phyloP scores from a whole-genome alignment of 2,113 vertebrate species.

The Archocentrus centrarchus region DNA sequence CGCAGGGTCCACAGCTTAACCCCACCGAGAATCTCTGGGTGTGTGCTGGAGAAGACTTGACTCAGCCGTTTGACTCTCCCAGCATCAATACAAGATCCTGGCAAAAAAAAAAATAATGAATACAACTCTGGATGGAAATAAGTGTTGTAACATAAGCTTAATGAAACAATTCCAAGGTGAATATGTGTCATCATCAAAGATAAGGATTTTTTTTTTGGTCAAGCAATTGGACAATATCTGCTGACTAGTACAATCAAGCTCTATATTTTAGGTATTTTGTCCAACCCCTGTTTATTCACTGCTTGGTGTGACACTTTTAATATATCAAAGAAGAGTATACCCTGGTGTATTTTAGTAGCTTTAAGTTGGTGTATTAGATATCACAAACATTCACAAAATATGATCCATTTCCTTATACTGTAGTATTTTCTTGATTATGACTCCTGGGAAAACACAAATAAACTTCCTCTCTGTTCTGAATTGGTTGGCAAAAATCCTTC shows the following conservation, averaged over 20 bases:
- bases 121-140: not conserved
- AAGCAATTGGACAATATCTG: not conserved
- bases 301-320: not conserved
- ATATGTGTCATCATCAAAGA: not conserved
- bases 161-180: not conserved
- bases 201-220: not conserved
- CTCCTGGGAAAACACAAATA: slow-evolving; percentile 16
- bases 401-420: not conserved
- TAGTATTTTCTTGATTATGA: slow-evolving; percentile 9
- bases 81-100: not conserved
- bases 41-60: too few species aligned
- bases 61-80: not conserved
- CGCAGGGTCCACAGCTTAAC: not conserved
- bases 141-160: not conserved
- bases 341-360: not conserved
- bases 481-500: slow-evolving; percentile 18
- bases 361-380: not conserved
- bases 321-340: not conserved
- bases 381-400: slow-evolving; percentile 2
- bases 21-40: not conserved
- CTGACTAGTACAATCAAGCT: not conserved
- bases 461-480: slow-evolving; percentile 14
- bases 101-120: not conserved
- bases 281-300: not conserved
- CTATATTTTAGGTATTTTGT: not conserved